Base-by-base conservation (phyloP, 2,113 vertebrate genomes). In the Grammomys dolichurus region DNA sequence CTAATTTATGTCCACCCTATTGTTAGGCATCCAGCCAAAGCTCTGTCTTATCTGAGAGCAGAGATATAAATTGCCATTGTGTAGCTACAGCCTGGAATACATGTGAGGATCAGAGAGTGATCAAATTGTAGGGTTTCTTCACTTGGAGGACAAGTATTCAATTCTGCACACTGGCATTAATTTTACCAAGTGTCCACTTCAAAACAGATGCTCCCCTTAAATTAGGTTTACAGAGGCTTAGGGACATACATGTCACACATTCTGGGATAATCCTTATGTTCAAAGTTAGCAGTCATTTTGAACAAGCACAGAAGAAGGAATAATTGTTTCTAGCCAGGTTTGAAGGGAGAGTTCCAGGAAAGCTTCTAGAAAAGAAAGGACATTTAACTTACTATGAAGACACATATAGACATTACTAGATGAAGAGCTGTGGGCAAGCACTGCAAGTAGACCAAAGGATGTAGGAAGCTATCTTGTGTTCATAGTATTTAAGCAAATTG, bases 1-100 rank as follows among this genome's bases (percentile, higher is more conserved):
- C 87, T 96, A 98, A 97, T 97, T 98, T 97, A 97, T 94, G 95
- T 97, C 96, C 92, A 95, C 93, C 96, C 82, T 97, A 95, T 94
- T 96, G 91, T 96, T 97, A 95, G 97, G 97, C 95, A 96, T 24
- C 36, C 92, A 95, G 97, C 97, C 97, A 98, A 97, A 88, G 58
- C 16, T 81, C 84, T 91, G 70, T 96, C 86, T 82, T 92, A 93
- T 97, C 97, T 97, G 96, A 96, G 72, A 96, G 90, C 94, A 91
- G 88, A 96, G 97, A 94, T 94, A 97, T 96, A 96, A 97, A 96
- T 97, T 93, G 81, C 48, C 20, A 0, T 90, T 90, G 82, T 95
- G 63, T 91, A 94, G 91, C 97, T 78, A 96, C 69, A 93, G 81
- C 60, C 85, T 86, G 56, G 48, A 95, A 87, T 90, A 65, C n/a